phyloP scores from a whole-genome alignment of 1,140 invertebrate genomes.

The Teleopsis dalmanni region DNA sequence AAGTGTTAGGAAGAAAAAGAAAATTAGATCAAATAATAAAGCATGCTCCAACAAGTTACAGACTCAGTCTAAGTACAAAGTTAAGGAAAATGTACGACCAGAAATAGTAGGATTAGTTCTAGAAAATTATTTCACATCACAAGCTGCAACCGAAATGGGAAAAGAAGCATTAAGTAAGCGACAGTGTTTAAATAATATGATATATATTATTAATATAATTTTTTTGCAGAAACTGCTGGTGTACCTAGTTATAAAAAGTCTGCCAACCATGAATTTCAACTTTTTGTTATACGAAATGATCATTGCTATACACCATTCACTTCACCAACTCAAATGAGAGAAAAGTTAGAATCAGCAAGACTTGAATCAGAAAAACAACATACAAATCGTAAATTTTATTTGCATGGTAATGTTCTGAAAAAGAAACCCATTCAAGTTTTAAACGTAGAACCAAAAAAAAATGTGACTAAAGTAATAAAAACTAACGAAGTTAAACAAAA shows the following conservation, averaged over 20 bases:
- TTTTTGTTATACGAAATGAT: slow-evolving; percentile 53
- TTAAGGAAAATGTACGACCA: slow-evolving; percentile 27
- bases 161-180: slow-evolving; percentile 38
- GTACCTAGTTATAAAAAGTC: slow-evolving; percentile 26
- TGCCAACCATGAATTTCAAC: slow-evolving; percentile 28
- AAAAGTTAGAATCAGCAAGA: slow-evolving; percentile 28
- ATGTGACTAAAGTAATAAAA: no score
- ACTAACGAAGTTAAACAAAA: background rate
- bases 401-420: no score
- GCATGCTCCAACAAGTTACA: no score
- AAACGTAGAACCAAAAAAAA: no score
- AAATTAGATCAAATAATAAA: background rate
- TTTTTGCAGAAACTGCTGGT: slow-evolving; percentile 40
- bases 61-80: no score
- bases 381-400: slow-evolving; percentile 1
- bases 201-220: background rate
- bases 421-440: no score
- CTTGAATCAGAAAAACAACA: slow-evolving; percentile 21
- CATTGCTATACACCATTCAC: slow-evolving; percentile 59
- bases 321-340: slow-evolving; percentile 47
- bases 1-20: background rate
- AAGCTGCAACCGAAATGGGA: slow-evolving; percentile 31
- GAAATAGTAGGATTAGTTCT: slow-evolving; percentile 35
- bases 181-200: background rate
- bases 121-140: slow-evolving; percentile 37